A percentile compares a stretch with the other conserved stretches of the same genome.
Evolutionary conservation across 2,888 invertebrate species (phyloP).

Genomic region (Nasonovia ribisnigri): DNA sequence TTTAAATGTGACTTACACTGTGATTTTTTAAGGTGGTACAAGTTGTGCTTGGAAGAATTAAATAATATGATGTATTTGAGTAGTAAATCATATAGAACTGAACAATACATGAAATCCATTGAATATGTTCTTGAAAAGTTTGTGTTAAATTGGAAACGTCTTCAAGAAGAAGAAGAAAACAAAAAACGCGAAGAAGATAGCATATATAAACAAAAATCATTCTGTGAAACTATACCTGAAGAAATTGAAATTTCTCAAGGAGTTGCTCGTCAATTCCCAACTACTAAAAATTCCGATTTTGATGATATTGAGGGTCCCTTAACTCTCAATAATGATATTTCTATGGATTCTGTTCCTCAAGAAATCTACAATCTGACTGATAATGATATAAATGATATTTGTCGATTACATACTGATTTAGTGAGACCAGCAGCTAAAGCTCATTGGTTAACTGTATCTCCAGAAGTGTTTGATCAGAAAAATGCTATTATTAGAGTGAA

Average conservation of each 20-base stretch:
- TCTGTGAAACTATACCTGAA: slow-evolving; percentile 37
- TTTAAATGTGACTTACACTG: background rate
- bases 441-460: slow-evolving; percentile 74
- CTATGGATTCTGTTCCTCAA: background rate
- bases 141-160: slow-evolving; percentile 52
- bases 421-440: slow-evolving; percentile 74
- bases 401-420: slow-evolving; percentile 76
- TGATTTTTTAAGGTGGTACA: slow-evolving; percentile 56
- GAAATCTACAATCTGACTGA: slow-evolving; percentile 70
- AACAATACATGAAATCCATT: background rate
- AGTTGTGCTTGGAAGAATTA: slow-evolving; percentile 58
- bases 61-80: slow-evolving; percentile 59
- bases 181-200: slow-evolving; percentile 47
- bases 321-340: slow-evolving; percentile 10
- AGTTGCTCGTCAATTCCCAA: slow-evolving; percentile 45
- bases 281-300: slow-evolving; percentile 51
- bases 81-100: background rate
- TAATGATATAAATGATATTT: slow-evolving; percentile 75
- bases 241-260: slow-evolving; percentile 51
- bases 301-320: slow-evolving; percentile 34
- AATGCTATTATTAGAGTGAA: slow-evolving; percentile 44
- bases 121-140: slow-evolving; percentile 40
- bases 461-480: background rate
- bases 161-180: slow-evolving; percentile 55
- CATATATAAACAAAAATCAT: slow-evolving; percentile 58